Base-by-base conservation (phyloP, 1,140 invertebrate genomes). In the Nasonia vitripennis region DNA sequence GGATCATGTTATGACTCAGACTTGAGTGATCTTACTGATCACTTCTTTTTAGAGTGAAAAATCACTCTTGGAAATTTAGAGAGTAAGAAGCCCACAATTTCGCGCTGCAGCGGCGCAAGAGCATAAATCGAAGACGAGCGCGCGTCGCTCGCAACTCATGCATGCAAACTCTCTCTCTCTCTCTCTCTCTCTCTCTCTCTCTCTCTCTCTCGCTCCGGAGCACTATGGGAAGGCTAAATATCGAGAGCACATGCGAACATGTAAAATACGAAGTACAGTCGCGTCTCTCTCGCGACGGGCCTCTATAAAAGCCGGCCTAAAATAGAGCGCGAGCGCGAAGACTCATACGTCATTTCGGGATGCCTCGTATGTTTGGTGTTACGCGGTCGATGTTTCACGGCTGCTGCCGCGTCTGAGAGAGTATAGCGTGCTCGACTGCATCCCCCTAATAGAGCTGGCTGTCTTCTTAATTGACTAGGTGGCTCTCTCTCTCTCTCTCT, bases 381-480 rank as follows among this genome's bases (percentile, higher is more conserved):
- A 87, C 87, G 89, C 88, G 88, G 87, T 88, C 85, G 87, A 89
- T 89, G 87, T 88, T 89, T 88, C 86, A 87, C 86, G 89, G 83
- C 87, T 87, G 87, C 86, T 87, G 41, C 41, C 80, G 51, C 83
- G 74, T 62, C 81, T 51, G 31, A n/a, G 55, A 62, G 55, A n/a
- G 55, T 45, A 45, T 45, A 23, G 82, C 41, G 71, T 83, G 71
- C 78, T 75, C 74, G 51, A 77, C 73, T 34, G 62, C 62, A 85
- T 87, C 86, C 75, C 87, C 82, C 89, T 90, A 90, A 90, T 90
- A 90, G 89, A 87, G 55, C 87, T 85, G 88, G 87, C 89, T 90
- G 90, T 90, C 88, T 89, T 87, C 87, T 89, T 90, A 90, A 90
- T 90, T 90, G 90, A 90, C 89, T 89, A 89, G 90, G 89, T 89